phyloP scores from a whole-genome alignment of 2,113 vertebrate species.

The Macrotis lagotis region DNA sequence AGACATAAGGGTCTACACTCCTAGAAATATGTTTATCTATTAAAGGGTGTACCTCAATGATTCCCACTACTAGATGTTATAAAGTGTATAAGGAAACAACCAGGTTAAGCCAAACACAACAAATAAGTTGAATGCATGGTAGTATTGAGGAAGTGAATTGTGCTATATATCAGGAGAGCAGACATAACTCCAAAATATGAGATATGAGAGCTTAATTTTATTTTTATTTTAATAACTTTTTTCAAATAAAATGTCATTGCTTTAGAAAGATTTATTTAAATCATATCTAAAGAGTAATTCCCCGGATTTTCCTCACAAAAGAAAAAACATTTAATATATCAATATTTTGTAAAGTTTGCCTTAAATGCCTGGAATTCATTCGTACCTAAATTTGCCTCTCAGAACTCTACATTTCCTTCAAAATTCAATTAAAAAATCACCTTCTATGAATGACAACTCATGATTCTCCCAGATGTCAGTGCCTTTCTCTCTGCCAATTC shows the following conservation, averaged over 20 bases:
- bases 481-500: not conserved
- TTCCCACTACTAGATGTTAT: not conserved
- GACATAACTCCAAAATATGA: not conserved
- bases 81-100: not conserved
- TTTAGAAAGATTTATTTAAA: not conserved
- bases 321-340: not conserved
- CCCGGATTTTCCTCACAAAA: not conserved
- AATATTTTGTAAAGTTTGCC: not conserved
- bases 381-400: not conserved
- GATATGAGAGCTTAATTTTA: not conserved
- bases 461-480: not conserved
- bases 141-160: not conserved
- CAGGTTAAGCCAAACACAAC: not conserved
- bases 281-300: not conserved
- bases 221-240: not conserved
- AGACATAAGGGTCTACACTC: not conserved
- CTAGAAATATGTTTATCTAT: not conserved
- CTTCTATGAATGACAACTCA: not conserved
- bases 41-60: not conserved
- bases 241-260: not conserved
- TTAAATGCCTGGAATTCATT: not conserved
- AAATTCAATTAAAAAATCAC: not conserved
- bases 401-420: not conserved
- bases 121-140: not conserved
- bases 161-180: not conserved